phyloP scores from a whole-genome alignment of 2,113 vertebrate species.

The Carollia perspicillata region DNA sequence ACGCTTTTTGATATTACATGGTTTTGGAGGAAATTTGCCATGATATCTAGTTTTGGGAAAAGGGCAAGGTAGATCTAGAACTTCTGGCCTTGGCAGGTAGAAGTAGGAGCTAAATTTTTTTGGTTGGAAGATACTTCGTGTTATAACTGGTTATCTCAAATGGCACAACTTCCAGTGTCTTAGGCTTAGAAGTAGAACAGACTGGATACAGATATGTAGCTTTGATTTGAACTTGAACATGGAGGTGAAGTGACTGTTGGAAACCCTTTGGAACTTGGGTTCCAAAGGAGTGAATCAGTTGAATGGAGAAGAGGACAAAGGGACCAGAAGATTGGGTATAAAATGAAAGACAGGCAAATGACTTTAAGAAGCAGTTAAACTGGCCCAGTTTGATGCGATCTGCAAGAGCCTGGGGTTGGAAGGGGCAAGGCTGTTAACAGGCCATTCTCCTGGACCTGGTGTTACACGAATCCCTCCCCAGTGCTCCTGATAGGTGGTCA shows the following conservation, averaged over 20 bases:
- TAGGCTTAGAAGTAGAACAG: conserved; percentile 2
- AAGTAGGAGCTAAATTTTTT: conserved; percentile 34
- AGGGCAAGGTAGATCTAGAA: conserved; percentile 27
- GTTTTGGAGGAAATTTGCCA: conserved; percentile 21
- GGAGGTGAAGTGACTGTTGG: neutral
- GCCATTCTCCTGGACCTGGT: neutral
- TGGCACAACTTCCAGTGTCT: neutral
- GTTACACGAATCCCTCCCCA: neutral
- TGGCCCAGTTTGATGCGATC: neutral
- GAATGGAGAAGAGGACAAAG: conserved; percentile 1
- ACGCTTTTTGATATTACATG: neutral
- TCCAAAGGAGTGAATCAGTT: neutral
- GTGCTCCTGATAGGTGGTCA: neutral
- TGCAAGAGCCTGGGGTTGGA: neutral
- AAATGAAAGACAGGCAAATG: conserved; percentile 16
- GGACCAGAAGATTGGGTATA: neutral
- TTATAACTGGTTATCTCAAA: neutral
- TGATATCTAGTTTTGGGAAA: neutral
- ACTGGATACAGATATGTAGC: neutral
- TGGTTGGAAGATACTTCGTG: neutral
- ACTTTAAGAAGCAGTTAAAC: neutral
- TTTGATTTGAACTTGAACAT: conserved; percentile 43
- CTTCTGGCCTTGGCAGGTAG: neutral
- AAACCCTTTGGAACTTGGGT: conserved; percentile 28
- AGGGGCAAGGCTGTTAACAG: neutral